Conservation (phyloP, 2,888 invertebrate genomes). For the Aphodius granarius region DNA sequence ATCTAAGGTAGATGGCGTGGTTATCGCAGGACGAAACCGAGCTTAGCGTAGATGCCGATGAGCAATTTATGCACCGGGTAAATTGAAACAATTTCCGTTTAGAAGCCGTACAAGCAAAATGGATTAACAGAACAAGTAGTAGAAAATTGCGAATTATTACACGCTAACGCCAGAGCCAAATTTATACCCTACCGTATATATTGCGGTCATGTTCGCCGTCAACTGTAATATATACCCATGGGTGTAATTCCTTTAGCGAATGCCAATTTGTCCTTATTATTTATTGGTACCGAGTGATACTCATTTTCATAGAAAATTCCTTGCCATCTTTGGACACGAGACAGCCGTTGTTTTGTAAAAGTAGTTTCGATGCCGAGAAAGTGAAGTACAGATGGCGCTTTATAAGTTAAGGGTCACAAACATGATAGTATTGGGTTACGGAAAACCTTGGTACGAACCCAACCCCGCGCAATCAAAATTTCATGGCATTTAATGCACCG, state of each 20-base stretch:
- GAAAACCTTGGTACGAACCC: constrained; percentile 38
- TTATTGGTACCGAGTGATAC: neutral
- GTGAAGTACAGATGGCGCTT: too few species aligned
- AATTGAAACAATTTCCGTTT: constrained; percentile 25
- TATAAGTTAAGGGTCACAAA: too few species aligned
- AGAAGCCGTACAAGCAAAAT: constrained; percentile 10
- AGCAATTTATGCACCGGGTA: constrained; percentile 20
- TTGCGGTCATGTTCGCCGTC: constrained; percentile 14
- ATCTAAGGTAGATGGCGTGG: constrained; percentile 4
- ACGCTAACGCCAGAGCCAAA: constrained; percentile 1
- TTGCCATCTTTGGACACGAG: too few species aligned
- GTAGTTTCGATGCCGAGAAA: too few species aligned
- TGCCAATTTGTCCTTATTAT: constrained; percentile 12
- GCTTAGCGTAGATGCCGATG: constrained; percentile 8
- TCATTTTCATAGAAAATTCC: too few species aligned
- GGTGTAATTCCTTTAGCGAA: constrained; percentile 1
- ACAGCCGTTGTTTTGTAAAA: too few species aligned
- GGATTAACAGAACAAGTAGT: constrained; percentile 10
- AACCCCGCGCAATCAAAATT: constrained; percentile 46
- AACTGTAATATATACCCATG: constrained; percentile 11
- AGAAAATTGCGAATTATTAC: constrained; percentile 14
- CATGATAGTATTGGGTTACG: constrained; percentile 24
- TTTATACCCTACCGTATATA: constrained; percentile 11
- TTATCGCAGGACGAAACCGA: neutral
- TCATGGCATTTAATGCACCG: constrained; percentile 54